phyloP scores from a whole-genome alignment of 2,888 invertebrate species.

The Caenorhabditis sp. region DNA sequence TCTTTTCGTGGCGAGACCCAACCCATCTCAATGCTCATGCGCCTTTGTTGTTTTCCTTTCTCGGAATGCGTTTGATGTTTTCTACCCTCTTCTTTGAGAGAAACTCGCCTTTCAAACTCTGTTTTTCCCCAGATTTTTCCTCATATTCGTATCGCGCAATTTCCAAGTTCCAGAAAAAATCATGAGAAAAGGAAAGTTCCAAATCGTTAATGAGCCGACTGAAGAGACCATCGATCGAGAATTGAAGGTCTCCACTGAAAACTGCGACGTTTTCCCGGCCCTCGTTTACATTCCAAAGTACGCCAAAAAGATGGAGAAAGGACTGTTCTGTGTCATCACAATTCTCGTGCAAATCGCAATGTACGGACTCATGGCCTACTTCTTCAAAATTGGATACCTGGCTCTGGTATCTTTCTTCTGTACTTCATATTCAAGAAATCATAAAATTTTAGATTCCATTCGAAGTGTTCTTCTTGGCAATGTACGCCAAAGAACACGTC shows the following conservation, averaged over 20 bases:
- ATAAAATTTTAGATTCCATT: constrained; percentile 9
- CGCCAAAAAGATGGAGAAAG: constrained; percentile 32
- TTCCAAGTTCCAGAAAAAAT: neutral
- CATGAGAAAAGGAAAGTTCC: constrained; percentile 37
- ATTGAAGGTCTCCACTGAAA: constrained; percentile 10
- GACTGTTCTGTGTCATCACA: constrained; percentile 21
- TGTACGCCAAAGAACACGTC: constrained; percentile 42
- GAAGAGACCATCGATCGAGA: constrained; percentile 28
- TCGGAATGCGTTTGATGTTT: too few species aligned
- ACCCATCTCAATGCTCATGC: too few species aligned
- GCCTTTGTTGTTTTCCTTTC: too few species aligned
- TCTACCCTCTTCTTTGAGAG: too few species aligned
- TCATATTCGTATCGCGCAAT: neutral
- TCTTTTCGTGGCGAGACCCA: constrained; percentile 3
- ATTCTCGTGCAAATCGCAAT: constrained; percentile 13
- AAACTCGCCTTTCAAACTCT: constrained; percentile 1
- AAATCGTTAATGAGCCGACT: constrained; percentile 35
- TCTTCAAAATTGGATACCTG: constrained; percentile 31
- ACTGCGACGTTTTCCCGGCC: constrained; percentile 39
- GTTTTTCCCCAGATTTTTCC: neutral
- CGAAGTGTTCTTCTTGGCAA: constrained; percentile 16
- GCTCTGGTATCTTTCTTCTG: neutral
- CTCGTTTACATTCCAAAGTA: constrained; percentile 39
- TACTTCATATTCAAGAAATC: neutral
- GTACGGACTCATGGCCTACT: constrained; percentile 12